These are phyloP conservation scores for Axis porcinus DNA, from an alignment of 2,113 vertebrate genomes.

Conservation along the genomic window DNA sequence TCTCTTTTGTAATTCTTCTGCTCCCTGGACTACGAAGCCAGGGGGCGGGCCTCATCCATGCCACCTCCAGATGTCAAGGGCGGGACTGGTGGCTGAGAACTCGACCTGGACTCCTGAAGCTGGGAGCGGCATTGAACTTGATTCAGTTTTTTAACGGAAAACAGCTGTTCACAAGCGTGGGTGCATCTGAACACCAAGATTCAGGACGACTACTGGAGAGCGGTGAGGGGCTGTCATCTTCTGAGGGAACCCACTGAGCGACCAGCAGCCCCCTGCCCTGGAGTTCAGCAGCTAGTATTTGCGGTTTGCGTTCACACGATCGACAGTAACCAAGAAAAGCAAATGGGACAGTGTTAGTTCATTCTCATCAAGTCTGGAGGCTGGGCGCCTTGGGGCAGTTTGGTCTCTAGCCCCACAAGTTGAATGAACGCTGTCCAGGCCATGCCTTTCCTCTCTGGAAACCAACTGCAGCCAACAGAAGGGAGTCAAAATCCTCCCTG, in stretches of 20 bases:
- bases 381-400: background rate
- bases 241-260: background rate
- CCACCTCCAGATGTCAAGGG: background rate
- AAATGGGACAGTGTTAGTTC: background rate
- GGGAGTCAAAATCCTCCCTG: background rate
- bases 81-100: background rate
- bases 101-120: background rate
- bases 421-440: background rate
- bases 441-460: background rate
- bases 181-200: background rate
- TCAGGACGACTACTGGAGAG: background rate
- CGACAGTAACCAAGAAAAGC: accelerated
- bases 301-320: background rate
- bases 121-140: background rate
- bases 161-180: background rate
- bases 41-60: background rate
- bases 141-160: conserved; percentile 13
- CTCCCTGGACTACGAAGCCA: background rate
- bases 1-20: conserved; percentile 43
- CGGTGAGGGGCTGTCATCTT: accelerated
- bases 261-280: background rate
- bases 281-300: background rate
- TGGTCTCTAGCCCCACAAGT: background rate
- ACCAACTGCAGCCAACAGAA: background rate
- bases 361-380: background rate